Conservation (phyloP, 37 sponge, comb jelly and placozoan genomes). For the Cladorhizidae sp. region DNA sequence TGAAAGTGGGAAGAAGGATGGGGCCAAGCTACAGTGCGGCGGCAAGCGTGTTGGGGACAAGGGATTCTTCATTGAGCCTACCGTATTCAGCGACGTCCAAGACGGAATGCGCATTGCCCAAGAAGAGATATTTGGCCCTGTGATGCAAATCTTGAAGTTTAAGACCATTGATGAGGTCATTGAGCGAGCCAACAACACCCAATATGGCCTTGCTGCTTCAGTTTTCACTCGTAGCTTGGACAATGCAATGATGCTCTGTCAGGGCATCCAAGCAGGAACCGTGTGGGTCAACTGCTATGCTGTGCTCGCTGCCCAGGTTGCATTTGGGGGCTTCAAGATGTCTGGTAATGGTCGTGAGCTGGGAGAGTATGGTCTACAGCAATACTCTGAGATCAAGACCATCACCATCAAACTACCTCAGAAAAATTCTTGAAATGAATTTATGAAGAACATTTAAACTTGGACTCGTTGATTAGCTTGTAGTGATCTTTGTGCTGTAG, state of each 20-base stretch:
- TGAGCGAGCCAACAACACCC: conserved; percentile 90
- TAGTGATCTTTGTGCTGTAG: too few relatives aligned
- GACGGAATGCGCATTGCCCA: conserved; percentile 96
- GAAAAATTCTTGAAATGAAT: conserved; percentile 86
- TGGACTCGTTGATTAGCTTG: too few relatives aligned
- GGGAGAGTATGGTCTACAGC: conserved; percentile 96
- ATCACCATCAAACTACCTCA: conserved; percentile 94
- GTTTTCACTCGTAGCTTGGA: conserved; percentile 89
- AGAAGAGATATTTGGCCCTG: conserved; percentile 99
- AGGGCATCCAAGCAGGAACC: conserved; percentile 92
- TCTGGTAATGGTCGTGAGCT: conserved; percentile 97
- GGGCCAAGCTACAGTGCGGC: conserved; percentile 94
- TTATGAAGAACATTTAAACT: too few relatives aligned
- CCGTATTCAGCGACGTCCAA: conserved; percentile 90
- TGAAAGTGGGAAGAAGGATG: conserved; percentile 93
- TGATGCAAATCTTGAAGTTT: conserved; percentile 98
- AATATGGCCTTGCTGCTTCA: conserved; percentile 93
- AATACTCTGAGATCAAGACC: conserved; percentile 95
- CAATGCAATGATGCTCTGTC: conserved; percentile 78
- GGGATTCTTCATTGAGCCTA: conserved; percentile 96
- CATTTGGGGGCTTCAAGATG: conserved; percentile 98
- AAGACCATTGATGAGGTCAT: conserved; percentile 96
- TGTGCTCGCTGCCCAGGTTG: conserved; percentile 73
- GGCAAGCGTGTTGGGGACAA: conserved; percentile 91
- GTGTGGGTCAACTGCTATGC: conserved; percentile 97